A percentile compares a stretch with the other conserved stretches of the same genome.
Evolutionary conservation across 2,888 invertebrate genomes (phyloP).

Genomic region (Luperina testacea): DNA sequence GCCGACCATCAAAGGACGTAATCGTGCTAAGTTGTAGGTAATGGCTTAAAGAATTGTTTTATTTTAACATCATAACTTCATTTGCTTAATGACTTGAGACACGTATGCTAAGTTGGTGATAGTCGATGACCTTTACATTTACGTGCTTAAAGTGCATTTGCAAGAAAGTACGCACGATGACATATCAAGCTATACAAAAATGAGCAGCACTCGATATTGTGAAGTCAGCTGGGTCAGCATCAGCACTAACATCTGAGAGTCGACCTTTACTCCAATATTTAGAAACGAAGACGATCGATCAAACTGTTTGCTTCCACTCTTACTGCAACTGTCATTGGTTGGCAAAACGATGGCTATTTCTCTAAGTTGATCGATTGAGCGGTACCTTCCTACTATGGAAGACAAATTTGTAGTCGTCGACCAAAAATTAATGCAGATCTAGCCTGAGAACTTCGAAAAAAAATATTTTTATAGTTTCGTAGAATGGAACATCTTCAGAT

Average conservation of each 20-base stretch:
- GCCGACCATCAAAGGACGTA: not conserved
- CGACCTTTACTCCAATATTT: not conserved
- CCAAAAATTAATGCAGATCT: conserved; percentile 39
- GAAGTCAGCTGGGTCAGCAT: not conserved
- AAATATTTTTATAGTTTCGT: not conserved
- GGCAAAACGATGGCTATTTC: conserved; percentile 29
- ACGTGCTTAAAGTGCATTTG: not conserved
- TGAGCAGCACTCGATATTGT: not conserved
- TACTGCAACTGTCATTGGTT: conserved; percentile 21
- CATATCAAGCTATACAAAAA: not conserved
- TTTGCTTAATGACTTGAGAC: not conserved
- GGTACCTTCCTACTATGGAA: conserved; percentile 26
- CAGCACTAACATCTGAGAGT: not conserved
- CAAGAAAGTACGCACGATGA: not conserved
- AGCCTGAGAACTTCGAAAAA: not conserved
- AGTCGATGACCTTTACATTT: not conserved
- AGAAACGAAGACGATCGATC: conserved; percentile 22
- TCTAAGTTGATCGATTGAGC: conserved; percentile 44
- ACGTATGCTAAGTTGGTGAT: not conserved
- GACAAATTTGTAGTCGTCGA: not conserved
- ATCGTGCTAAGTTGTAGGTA: not conserved
- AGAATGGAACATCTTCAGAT: not conserved
- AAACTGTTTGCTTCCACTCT: conserved; percentile 13
- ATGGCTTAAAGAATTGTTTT: not conserved
- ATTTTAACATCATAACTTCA: not conserved